Evolutionary conservation across 2,888 invertebrate genomes (phyloP).

Genomic region (Plusia festucae): DNA sequence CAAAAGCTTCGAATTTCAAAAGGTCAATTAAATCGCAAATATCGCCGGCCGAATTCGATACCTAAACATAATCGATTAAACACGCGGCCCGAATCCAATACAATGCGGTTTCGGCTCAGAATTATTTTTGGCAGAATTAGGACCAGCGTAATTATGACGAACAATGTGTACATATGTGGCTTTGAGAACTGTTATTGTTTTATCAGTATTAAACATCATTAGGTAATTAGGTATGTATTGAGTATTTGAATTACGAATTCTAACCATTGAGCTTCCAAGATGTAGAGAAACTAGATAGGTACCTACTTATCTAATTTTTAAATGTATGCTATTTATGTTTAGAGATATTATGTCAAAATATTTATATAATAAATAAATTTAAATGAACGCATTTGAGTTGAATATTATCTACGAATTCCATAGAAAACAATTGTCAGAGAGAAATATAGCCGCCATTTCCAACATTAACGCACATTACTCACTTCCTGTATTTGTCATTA

Average conservation of each 20-base stretch:
- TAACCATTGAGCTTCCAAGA: neutral
- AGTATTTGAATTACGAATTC: neutral
- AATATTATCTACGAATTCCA: slow-evolving; percentile 36
- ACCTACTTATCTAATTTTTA: no score
- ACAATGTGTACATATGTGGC: slow-evolving; percentile 26
- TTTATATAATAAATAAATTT: neutral
- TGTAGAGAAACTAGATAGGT: no score
- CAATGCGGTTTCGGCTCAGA: slow-evolving; percentile 69
- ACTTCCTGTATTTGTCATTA: slow-evolving; percentile 59
- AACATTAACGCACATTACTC: slow-evolving; percentile 52
- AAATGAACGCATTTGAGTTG: slow-evolving; percentile 18
- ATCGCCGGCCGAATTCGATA: slow-evolving; percentile 76
- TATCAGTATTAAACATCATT: slow-evolving; percentile 10
- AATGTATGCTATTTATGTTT: neutral
- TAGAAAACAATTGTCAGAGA: slow-evolving; percentile 38
- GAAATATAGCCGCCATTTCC: slow-evolving; percentile 36
- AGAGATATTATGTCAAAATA: neutral
- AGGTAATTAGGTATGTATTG: no score
- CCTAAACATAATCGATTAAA: slow-evolving; percentile 86
- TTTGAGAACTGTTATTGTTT: slow-evolving; percentile 42
- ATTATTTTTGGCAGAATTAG: slow-evolving; percentile 66
- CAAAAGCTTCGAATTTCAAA: slow-evolving; percentile 49
- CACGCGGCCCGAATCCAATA: slow-evolving; percentile 79
- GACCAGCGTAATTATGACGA: slow-evolving; percentile 58
- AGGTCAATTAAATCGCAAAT: slow-evolving; percentile 67